Base-by-base conservation (phyloP, 2,113 vertebrate genomes). In the Cryptotis parvus region DNA sequence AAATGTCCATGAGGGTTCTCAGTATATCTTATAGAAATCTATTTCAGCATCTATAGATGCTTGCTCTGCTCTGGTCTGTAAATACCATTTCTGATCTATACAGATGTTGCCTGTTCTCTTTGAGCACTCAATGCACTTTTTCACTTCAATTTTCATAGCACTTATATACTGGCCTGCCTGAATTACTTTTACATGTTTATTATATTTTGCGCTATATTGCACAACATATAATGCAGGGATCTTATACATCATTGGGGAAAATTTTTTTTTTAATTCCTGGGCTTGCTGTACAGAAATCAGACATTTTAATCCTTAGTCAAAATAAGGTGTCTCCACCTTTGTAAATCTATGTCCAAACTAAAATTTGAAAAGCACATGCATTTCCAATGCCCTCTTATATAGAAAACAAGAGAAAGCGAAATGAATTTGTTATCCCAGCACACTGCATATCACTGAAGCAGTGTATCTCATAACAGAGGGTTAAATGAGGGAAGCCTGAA, bases 361-460 rank as follows among this genome's bases (percentile, higher is more conserved):
- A 89, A 75, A 65, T 58, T 58, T 58, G 20, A 87, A 43, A 73
- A 91, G 27, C 27, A 74, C 43, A 66, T 65, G 49, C 22, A 52
- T 70, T 52, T 91, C 78, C n/a, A 86, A 37, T 43, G 35, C 91
- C 63, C 72, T 84, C 39, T 55, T 5, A 6, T 69, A 75, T n/a
- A 75, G 35, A 84, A 95, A 91, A 80, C 15, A 43, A 10, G 89
- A 76, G 24, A 58, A 81, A 80, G 39, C 33, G 84, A 79, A 92
- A 61, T 77, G 2, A n/a, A 70, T 78, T 69, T 91, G 35, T 45
- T 24, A 49, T 11, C 65, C 22, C 39, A 69, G 26, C 45, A n/a
- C n/a, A 61, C 9, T 92, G 9, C 89, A 58, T 37, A 37, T 66
- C 61, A 68, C 55, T 84, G 16, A 82, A 77, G 12, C 27, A 74